Evolutionary conservation across 1,140 invertebrate species (phyloP).

Genomic region (Ostrea edulis): DNA sequence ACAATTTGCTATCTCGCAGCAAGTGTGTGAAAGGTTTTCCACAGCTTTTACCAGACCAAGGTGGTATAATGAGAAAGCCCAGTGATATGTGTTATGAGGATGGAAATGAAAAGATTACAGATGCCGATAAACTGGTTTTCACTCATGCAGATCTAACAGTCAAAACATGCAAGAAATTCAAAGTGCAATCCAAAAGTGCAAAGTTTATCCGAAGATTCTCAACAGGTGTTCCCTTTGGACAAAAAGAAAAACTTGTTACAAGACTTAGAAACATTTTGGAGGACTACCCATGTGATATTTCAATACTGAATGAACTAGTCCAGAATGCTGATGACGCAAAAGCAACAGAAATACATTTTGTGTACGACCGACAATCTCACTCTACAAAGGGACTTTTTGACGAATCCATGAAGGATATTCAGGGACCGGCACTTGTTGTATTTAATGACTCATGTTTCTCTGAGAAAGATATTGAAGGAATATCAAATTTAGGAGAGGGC

Average conservation of each 20-base stretch:
- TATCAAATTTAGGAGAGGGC: constrained; percentile 72
- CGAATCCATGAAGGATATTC: constrained; percentile 62
- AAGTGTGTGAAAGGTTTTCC: not conserved
- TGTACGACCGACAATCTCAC: constrained; percentile 42
- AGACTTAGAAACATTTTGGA: constrained; percentile 66
- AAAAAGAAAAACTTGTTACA: constrained; percentile 69
- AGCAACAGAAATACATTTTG: constrained; percentile 67
- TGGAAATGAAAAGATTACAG: constrained; percentile 47
- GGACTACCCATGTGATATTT: constrained; percentile 65
- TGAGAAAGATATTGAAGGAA: constrained; percentile 72
- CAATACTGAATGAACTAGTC: constrained; percentile 70
- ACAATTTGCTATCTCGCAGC: not conserved
- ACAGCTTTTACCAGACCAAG: constrained; percentile 56
- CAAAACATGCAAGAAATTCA: constrained; percentile 47
- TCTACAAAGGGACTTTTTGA: constrained; percentile 59
- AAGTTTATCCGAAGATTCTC: constrained; percentile 44
- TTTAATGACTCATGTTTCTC: constrained; percentile 75
- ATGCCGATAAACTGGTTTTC: constrained; percentile 47
- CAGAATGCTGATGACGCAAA: constrained; percentile 80
- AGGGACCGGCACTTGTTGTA: constrained; percentile 76
- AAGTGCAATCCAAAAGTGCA: constrained; percentile 63
- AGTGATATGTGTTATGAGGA: constrained; percentile 66
- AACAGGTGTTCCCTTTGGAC: constrained; percentile 65
- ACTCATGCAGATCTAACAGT: constrained; percentile 54
- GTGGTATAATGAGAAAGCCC: constrained; percentile 44